Conservation (phyloP, 2,797 vertebrate genomes). For the Gephyroberyx darwinii region DNA sequence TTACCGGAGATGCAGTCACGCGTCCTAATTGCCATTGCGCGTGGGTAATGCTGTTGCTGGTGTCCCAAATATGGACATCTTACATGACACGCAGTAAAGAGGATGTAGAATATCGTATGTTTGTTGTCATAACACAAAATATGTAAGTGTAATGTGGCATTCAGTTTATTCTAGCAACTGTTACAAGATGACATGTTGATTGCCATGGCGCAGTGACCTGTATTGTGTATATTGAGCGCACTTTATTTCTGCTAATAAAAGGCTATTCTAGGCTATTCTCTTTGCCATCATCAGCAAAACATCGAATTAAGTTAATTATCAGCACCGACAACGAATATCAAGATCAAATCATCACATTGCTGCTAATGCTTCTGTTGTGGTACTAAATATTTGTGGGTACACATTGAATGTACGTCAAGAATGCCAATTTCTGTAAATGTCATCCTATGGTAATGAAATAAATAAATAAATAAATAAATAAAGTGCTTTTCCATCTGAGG, state of each 20-base stretch:
- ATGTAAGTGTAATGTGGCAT: not conserved
- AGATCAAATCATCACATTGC: not conserved
- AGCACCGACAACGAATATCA: too few species aligned
- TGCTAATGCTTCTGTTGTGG: not conserved
- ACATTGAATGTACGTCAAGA: too few species aligned
- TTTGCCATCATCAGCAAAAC: too few species aligned
- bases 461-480: too few species aligned
- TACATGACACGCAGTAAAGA: not conserved
- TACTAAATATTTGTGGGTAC: not conserved
- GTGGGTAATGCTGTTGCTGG: constrained; percentile 20
- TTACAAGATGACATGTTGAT: not conserved
- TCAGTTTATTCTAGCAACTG: not conserved
- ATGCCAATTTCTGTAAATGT: too few species aligned
- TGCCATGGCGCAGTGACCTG: not conserved
- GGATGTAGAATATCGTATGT: not conserved
- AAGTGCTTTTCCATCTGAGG: too few species aligned
- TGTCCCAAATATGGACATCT: not conserved
- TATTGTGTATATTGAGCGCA: too few species aligned
- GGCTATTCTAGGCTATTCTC: too few species aligned
- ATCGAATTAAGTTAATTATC: too few species aligned
- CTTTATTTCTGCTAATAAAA: too few species aligned
- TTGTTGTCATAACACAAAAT: too few species aligned
- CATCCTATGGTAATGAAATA: not conserved
- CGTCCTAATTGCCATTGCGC: not conserved
- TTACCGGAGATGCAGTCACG: not conserved